A percentile compares a stretch with the other conserved stretches of the same genome.
Conservation (phyloP, 2,797 vertebrate genomes). For the Botia almorhae region DNA sequence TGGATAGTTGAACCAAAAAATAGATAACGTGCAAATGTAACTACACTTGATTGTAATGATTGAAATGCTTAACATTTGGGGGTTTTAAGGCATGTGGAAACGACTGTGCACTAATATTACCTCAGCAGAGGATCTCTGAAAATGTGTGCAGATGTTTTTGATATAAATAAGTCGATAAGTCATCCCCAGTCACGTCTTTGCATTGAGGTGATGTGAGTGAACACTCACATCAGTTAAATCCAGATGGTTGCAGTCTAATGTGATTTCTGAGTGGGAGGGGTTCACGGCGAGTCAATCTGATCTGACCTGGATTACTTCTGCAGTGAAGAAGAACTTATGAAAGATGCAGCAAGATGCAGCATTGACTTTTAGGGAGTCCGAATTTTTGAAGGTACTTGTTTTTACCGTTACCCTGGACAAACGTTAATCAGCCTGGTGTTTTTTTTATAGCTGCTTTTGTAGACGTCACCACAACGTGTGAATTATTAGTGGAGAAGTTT, state of each 20-base stretch:
- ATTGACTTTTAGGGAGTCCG: not conserved
- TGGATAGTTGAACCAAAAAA: too few relatives aligned
- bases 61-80: not conserved
- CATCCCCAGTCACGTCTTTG: not conserved
- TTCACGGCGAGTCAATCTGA: not conserved
- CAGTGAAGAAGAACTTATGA: slow-evolving; percentile 22
- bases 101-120: too few relatives aligned
- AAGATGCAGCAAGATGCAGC: slow-evolving; percentile 45
- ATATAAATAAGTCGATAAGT: not conserved
- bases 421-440: not conserved
- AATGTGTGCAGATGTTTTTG: not conserved
- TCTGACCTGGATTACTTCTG: slow-evolving; percentile 40
- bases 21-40: too few relatives aligned
- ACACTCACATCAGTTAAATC: slow-evolving; percentile 46
- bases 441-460: not conserved
- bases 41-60: too few relatives aligned
- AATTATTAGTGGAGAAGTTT: too few relatives aligned
- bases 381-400: slow-evolving; percentile 31
- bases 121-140: not conserved
- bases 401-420: not conserved
- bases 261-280: not conserved
- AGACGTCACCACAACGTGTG: too few relatives aligned
- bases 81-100: not conserved
- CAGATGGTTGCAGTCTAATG: slow-evolving; percentile 38
- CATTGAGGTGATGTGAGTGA: not conserved